A percentile compares a stretch with the other conserved stretches of the same genome.
Conservation (phyloP, 2,113 vertebrate species). For the Myrmecophaga tridactyla region DNA sequence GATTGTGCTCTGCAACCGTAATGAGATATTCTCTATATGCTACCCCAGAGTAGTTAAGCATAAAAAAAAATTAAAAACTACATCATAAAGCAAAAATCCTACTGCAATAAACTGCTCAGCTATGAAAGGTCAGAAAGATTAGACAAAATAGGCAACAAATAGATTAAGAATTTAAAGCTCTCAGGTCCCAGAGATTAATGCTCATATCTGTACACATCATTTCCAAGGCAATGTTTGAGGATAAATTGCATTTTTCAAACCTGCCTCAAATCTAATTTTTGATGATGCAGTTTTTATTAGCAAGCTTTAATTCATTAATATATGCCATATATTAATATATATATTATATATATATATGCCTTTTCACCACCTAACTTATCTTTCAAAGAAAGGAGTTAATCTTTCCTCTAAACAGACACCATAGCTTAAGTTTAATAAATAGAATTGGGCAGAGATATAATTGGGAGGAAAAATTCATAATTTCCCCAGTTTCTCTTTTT, state of each 20-base stretch:
- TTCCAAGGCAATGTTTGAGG: constrained; percentile 17
- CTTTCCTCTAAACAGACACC: background rate
- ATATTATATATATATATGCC: too few species aligned
- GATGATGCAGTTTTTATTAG: constrained; percentile 44
- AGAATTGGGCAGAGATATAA: background rate
- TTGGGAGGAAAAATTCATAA: background rate
- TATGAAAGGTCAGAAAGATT: constrained; percentile 21
- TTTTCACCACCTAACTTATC: constrained; percentile 14
- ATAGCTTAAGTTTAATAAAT: background rate
- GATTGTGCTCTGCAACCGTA: constrained; percentile 37
- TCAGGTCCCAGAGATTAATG: background rate
- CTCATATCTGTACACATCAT: background rate
- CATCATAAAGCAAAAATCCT: background rate
- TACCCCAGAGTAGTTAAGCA: background rate
- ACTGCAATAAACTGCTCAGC: background rate
- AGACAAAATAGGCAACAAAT: background rate
- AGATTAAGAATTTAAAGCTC: background rate
- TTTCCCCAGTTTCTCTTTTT: background rate
- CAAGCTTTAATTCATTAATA: constrained; percentile 5
- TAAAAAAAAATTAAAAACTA: background rate
- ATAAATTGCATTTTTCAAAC: background rate
- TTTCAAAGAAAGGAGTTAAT: background rate
- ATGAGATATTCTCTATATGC: background rate
- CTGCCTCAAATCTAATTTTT: constrained; percentile 32
- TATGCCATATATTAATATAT: too few species aligned